Evolutionary conservation across 2,113 vertebrate species (phyloP), one percentile per base, ranked within the genome.

Genomic region (Terrapene triunguis): DNA sequence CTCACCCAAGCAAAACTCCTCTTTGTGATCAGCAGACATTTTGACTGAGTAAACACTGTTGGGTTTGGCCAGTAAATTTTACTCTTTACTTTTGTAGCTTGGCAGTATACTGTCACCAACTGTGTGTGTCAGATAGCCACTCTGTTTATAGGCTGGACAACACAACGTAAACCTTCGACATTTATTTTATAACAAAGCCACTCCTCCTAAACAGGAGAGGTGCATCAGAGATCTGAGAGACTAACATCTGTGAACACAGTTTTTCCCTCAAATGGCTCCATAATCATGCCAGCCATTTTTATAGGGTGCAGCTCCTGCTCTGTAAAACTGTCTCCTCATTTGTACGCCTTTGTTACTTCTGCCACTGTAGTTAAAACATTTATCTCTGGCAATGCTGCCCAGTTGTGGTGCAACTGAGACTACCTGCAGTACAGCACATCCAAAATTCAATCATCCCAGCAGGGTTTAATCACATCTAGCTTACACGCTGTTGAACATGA

Each of bases 1-100:
- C 42, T 92, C 62, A 21, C n/a, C 35, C 35, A 94, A 76, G 59
- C 88, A 72, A 91, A 94, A 2, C 14, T 79, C 21, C 14, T 88
- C 21, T 82, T 92, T 95, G 38, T 88, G 87, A 86, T 82, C 89
- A 93, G 22, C 83, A 88, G 82, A 97, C 93, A 90, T 91, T 51
- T 79, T 85, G 51, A 89, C 83, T 53, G 44, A 87, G n/a, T 19
- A 80, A 94, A 90, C 2, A 84, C 5, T 27, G 14, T 24, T 62
- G 21, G 4, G 35, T 21, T 14, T 91, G 59, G 47, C 55, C 57
- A 94, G 88, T 78, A 69, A n/a, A 81, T 32, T 88, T 53, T 54
- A 54, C 87, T 57, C 24, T 83, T 48, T 85, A 42, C 47, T 93
- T 91, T 82, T 29, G 6, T 6, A 86, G 29, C 16, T 89, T 57